Percentiles rank a stretch among this genome's conserved stretches.
Conservation (phyloP, 2,797 vertebrate genomes). For the Microctenopoma stevenorrisi region DNA sequence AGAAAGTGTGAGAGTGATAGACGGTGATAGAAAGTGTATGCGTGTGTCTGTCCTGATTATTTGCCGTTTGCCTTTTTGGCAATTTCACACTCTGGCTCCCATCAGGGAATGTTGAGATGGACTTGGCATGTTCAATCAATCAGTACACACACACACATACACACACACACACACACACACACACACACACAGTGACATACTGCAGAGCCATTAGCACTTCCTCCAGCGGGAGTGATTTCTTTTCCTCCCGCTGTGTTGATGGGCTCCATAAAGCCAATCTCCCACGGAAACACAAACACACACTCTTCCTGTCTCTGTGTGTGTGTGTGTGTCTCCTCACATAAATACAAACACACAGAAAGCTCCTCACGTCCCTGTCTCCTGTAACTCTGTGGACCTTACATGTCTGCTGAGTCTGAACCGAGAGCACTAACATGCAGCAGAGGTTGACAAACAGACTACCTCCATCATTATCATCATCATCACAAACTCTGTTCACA, state of each 20-base stretch:
- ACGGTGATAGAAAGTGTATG: conserved; percentile 13
- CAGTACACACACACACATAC: conserved; percentile 30
- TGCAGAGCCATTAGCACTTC: conserved; percentile 68
- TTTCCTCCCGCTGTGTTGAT: conserved; percentile 72
- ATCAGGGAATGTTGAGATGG: conserved; percentile 66
- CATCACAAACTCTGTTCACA: too few relatives aligned
- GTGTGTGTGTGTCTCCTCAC: background rate
- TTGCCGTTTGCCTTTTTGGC: conserved; percentile 68
- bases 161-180: conserved; percentile 21
- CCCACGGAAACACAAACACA: conserved; percentile 28
- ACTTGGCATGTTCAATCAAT: conserved; percentile 72
- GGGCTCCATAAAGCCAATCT: conserved; percentile 55
- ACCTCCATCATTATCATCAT: too few relatives aligned
- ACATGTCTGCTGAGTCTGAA: too few relatives aligned
- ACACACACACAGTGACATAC: conserved; percentile 24
- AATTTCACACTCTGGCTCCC: conserved; percentile 73
- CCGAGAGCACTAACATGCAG: too few relatives aligned
- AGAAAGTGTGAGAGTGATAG: conserved; percentile 11
- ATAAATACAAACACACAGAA: conserved; percentile 9
- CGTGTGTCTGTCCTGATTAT: conserved; percentile 54
- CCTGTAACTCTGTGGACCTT: too few relatives aligned
- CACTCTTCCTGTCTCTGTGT: background rate
- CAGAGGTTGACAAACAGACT: too few relatives aligned
- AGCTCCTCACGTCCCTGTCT: background rate
- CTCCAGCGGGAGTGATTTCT: conserved; percentile 63